Evolutionary conservation across 2,888 invertebrate genomes (phyloP).

Genomic region (Aplocera efformata): DNA sequence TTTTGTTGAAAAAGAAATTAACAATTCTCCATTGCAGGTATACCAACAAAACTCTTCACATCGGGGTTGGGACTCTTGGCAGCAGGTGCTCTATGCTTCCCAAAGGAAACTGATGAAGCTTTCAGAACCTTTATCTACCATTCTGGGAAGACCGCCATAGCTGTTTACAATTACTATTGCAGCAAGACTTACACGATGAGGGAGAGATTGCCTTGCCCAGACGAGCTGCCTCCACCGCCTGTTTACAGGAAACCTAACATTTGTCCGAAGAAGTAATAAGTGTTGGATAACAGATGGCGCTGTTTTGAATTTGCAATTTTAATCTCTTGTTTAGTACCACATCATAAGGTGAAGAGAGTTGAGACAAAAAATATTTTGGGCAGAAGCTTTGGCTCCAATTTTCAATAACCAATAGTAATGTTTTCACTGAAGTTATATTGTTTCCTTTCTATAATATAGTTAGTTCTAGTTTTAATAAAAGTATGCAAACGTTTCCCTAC

Average conservation of each 20-base stretch:
- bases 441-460: too few species aligned
- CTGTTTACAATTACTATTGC: constrained; percentile 38
- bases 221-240: constrained; percentile 35
- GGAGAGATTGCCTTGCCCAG: constrained; percentile 44
- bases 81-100: constrained; percentile 51
- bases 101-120: constrained; percentile 51
- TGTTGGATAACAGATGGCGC: too few species aligned
- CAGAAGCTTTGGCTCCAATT: too few species aligned
- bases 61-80: constrained; percentile 40
- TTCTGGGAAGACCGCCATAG: constrained; percentile 29
- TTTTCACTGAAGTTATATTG: too few species aligned
- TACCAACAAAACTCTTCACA: constrained; percentile 35
- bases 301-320: too few species aligned
- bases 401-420: too few species aligned
- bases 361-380: too few species aligned
- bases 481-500: too few species aligned
- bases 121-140: constrained; percentile 38
- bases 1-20: too few species aligned
- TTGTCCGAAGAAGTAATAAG: constrained; percentile 26
- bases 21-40: neutral
- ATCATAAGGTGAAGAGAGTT: too few species aligned
- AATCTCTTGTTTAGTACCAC: too few species aligned
- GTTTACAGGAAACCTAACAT: constrained; percentile 17
- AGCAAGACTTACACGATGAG: constrained; percentile 31
- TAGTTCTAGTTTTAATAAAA: too few species aligned